These are phyloP conservation scores for Drosophila ochracea DNA, from an alignment of 2,888 invertebrate species.

Conservation along the genomic window DNA sequence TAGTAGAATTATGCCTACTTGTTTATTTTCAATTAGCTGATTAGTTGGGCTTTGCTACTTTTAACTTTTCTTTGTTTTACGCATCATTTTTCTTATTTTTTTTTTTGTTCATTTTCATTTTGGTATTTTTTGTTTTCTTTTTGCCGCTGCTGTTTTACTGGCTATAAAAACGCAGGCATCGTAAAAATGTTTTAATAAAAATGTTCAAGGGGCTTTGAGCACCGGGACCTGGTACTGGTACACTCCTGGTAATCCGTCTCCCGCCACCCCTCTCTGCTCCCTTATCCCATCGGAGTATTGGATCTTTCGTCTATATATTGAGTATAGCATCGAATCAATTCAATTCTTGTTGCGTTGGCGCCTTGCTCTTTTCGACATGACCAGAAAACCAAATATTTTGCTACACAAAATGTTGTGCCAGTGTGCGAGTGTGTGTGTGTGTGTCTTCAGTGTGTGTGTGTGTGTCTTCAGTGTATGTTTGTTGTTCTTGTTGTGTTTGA, in stretches of 20 bases:
- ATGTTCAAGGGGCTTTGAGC: constrained; percentile 18
- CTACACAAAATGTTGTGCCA: constrained; percentile 33
- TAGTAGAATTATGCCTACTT: not conserved
- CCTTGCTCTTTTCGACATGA: constrained; percentile 69
- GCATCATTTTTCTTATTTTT: constrained; percentile 29
- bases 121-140: constrained; percentile 21
- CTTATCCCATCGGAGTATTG: constrained; percentile 9
- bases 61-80: constrained; percentile 37
- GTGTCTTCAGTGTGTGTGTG: constrained; percentile 9
- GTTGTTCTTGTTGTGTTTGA: constrained; percentile 41
- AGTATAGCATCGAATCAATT: constrained; percentile 24
- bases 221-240: constrained; percentile 13
- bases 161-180: constrained; percentile 66
- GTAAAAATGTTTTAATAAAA: constrained; percentile 75
- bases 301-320: constrained; percentile 8
- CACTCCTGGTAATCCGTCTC: not conserved
- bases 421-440: constrained; percentile 7
- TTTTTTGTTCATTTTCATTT: constrained; percentile 13
- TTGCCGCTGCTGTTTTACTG: constrained; percentile 50
- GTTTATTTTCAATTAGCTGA: constrained; percentile 18
- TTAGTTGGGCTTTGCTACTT: constrained; percentile 10
- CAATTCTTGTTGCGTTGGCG: constrained; percentile 53
- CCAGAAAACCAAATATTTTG: constrained; percentile 77
- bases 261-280: not conserved
- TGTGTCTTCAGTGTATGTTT: constrained; percentile 26